These are phyloP conservation scores for Trichonephila inaurata DNA, from an alignment of 1,140 invertebrate species.

Conservation along the genomic window DNA sequence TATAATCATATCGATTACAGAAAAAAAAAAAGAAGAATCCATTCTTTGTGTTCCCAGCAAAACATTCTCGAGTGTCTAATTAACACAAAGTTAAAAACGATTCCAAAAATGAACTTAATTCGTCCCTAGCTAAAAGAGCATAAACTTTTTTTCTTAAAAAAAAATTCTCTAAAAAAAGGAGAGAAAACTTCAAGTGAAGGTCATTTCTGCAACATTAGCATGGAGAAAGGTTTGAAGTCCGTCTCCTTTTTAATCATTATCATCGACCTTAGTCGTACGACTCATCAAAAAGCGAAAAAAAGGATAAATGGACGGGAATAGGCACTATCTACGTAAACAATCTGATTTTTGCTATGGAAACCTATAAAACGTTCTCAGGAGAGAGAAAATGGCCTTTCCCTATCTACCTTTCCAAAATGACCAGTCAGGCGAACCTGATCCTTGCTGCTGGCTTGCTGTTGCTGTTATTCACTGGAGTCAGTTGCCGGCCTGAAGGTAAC, in stretches of 20 bases:
- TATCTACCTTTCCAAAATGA: neutral
- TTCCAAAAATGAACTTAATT: neutral
- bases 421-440: neutral
- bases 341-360: conserved; percentile 21
- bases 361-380: neutral
- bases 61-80: conserved; percentile 30
- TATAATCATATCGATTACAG: conserved; percentile 9
- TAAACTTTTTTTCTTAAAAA: neutral
- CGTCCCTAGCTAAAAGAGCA: neutral
- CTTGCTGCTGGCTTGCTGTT: neutral
- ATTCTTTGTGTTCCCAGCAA: neutral
- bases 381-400: neutral
- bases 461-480: neutral
- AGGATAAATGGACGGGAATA: conserved; percentile 40
- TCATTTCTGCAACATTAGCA: neutral
- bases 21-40: neutral
- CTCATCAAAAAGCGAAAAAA: conserved; percentile 51
- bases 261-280: conserved; percentile 50
- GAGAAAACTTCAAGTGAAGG: conserved; percentile 13
- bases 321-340: conserved; percentile 57
- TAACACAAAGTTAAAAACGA: conserved; percentile 41
- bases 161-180: neutral
- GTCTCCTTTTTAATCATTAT: conserved; percentile 53
- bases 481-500: neutral
- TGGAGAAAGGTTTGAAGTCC: conserved; percentile 40